A percentile compares a stretch with the other conserved stretches of the same genome.
Conservation (phyloP, 2,888 invertebrate species). For the Chelonus formosanus region DNA sequence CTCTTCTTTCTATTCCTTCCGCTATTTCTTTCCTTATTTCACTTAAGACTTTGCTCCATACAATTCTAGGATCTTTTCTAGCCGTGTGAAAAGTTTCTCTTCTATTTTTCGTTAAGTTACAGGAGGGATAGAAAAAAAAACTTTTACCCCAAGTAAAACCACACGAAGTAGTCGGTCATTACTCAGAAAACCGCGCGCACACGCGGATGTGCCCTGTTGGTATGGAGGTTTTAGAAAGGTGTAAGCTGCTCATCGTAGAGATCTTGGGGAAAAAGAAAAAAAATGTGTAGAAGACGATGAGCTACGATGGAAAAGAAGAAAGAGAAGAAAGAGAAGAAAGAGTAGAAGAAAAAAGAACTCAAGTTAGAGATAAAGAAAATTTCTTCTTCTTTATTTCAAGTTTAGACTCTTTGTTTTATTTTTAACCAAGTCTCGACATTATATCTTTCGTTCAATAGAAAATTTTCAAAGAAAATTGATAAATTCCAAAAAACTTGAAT, state of each 20-base stretch:
- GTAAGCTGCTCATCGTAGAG: constrained; percentile 30
- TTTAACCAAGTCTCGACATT: neutral
- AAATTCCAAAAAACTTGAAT: no score
- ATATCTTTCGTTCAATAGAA: neutral
- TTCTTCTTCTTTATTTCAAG: neutral
- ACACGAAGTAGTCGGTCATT: constrained; percentile 43
- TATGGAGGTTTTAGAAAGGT: constrained; percentile 10
- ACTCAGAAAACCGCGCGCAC: constrained; percentile 39
- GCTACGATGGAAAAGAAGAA: constrained; percentile 19
- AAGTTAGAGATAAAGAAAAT: neutral
- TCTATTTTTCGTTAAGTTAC: constrained; percentile 36
- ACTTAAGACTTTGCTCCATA: constrained; percentile 22
- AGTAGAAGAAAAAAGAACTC: constrained; percentile 13
- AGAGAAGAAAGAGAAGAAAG: constrained; percentile 25
- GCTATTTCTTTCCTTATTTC: constrained; percentile 27
- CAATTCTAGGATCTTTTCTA: constrained; percentile 29
- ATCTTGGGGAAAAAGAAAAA: constrained; percentile 26
- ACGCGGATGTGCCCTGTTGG: constrained; percentile 13
- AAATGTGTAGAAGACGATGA: constrained; percentile 24
- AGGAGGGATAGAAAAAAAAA: constrained; percentile 23
- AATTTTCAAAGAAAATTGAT: constrained; percentile 1
- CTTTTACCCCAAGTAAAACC: constrained; percentile 30
- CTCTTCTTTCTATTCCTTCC: constrained; percentile 21
- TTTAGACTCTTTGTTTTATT: neutral
- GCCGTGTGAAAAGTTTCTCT: constrained; percentile 37